Evolutionary conservation across 2,113 vertebrate species (phyloP), one percentile per base, ranked within the genome.

Genomic region (Eulemur macaco): DNA sequence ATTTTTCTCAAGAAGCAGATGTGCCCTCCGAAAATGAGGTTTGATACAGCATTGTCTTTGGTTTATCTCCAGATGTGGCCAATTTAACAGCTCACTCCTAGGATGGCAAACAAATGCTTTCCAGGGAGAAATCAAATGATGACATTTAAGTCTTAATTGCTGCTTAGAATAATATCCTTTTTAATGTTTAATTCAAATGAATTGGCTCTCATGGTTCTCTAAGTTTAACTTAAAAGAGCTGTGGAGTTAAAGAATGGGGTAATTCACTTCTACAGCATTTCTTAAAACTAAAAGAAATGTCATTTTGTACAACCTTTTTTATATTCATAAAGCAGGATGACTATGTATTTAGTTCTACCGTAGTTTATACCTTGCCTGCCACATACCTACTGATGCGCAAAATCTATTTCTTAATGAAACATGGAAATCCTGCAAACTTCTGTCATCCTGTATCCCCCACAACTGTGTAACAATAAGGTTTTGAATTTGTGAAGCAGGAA

Each of bases 61-160:
- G 86, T 93, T 97, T 94, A 54, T 68, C 58, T 96, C 94, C 93
- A 91, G 91, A 94, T 97, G 94, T 86, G 97, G 54, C n/a, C 15
- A 0, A 96, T 98, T 98, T 34, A 88, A 78, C 78, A 34, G 34
- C 86, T 91, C 96, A 52, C 69, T 89, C 96, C 88, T 60, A 89
- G 80, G 77, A 96, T 37, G 93, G 93, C 97, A 95, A 96, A 97
- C 94, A 84, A 74, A 64, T 97, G 83, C 95, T 97, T 98, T 94
- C 96, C 97, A 98, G 60, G 68, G 97, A 97, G 97, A 87, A 97
- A 97, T 98, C 97, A 98, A 98, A 97, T 73, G 95, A 97, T 73
- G 9, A 85, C 89, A 89, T 80, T 92, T 98, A 96, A 95, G 93
- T 93, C 96, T 98, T 98, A 98, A 97, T 95, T 98, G 94, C 96